phyloP scores from a whole-genome alignment of 2,113 vertebrate species.

The Pandion haliaetus region DNA sequence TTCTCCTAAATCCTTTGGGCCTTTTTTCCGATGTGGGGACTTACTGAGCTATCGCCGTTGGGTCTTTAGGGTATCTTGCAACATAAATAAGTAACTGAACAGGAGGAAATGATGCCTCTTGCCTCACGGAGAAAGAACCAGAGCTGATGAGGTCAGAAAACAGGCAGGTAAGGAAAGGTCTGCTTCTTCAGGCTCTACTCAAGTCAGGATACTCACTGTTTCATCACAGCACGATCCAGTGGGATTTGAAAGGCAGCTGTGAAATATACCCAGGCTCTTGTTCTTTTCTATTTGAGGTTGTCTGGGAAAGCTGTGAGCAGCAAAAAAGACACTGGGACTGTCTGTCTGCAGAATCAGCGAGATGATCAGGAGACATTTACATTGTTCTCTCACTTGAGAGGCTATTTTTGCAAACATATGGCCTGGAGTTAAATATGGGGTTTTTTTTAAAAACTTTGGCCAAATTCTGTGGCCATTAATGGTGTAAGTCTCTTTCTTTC shows the following conservation, averaged over 20 bases:
- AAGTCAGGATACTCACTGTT: not conserved
- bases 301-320: slow-evolving; percentile 48
- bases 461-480: not conserved
- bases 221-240: not conserved
- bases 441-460: not conserved
- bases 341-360: slow-evolving; percentile 59
- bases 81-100: not conserved
- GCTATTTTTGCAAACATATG: slow-evolving; percentile 53
- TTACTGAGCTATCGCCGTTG: fast-evolving
- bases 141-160: not conserved
- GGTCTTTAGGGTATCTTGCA: not conserved
- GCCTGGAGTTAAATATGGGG: not conserved
- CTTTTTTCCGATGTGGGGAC: not conserved
- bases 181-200: not conserved
- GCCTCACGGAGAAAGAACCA: not conserved
- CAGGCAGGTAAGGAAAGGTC: not conserved
- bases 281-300: slow-evolving; percentile 36
- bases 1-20: not conserved
- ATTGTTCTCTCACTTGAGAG: slow-evolving; percentile 16
- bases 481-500: not conserved
- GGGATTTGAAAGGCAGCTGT: slow-evolving; percentile 39
- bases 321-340: slow-evolving; percentile 10
- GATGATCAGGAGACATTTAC: slow-evolving; percentile 12
- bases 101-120: not conserved
- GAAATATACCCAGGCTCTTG: not conserved